Evolutionary conservation across 35 echinoderm and acorn worm species (phyloP), one percentile per base, ranked within the genome.

Genomic region (Apostichopus californicus): DNA sequence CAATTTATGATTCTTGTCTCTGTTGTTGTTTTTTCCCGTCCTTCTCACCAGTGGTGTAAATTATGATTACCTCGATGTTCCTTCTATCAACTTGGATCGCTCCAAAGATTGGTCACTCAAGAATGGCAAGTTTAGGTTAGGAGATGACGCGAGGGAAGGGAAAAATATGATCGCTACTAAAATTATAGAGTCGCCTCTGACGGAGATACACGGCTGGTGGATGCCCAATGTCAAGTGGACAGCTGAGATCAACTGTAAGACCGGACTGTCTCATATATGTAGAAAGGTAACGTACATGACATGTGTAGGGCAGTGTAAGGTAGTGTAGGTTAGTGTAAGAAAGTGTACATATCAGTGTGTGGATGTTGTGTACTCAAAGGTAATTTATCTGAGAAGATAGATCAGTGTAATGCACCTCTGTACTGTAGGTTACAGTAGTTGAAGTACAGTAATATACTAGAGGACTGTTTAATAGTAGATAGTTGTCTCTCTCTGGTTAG

Each of bases 261-360:
- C 89, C 1, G 89, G 89, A 78, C 55, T 91, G 53, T 91, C 89
- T 14, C 71, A 91, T 78, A 91, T 91, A 91, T 91, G 89, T 54
- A 79, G 89, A 77, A 91, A 91, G 77, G 89, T 91, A 79, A 89
- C 2, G 34, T 46, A 46, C 34, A 46, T 46, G 34, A 46, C 34
- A 46, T 46, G 34, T 46, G 34, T 46, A 46, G 34, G 34, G 2
- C 1, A 46, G 34, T 46, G 34, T 46, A 46, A 3, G 34, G 2
- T 46, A 46, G 2, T 46, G 34, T 46, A 46, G 3, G 34, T 3
- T 46, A 46, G 34, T 46, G 34, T 46, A 34, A 1, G 28, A 34
- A 1, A 34, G 28, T 34, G 28, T 34, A 34, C 34, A 46, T 46
- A 3, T 46, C 0, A 3, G 34, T 46, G 34, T 46, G 34, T 46